Percentiles rank a stretch among this genome's conserved stretches.
Evolutionary conservation across 2,113 vertebrate genomes (phyloP).

Genomic region (Ammospiza nelsoni): DNA sequence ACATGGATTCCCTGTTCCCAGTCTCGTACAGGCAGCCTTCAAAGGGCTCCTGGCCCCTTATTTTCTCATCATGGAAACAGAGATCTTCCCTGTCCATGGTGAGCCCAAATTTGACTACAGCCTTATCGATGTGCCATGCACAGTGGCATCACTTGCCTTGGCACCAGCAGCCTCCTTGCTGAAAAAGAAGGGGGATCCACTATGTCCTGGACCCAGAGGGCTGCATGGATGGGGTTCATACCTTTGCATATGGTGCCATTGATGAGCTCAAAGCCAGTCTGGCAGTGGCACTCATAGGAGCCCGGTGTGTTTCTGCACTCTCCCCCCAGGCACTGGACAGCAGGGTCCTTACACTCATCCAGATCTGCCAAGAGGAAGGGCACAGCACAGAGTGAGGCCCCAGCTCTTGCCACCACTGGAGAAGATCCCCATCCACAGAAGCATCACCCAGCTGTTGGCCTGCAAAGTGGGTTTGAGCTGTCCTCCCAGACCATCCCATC

Average conservation of each 20-base stretch:
- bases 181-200: neutral
- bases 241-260: conserved; percentile 68
- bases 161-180: neutral
- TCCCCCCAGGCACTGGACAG: conserved; percentile 70
- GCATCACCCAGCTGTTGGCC: neutral
- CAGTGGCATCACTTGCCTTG: neutral
- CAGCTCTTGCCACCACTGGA: neutral
- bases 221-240: neutral
- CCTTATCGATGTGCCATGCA: neutral
- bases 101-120: neutral
- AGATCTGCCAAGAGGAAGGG: conserved; percentile 71
- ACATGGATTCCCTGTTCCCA: neutral
- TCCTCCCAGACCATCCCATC: neutral
- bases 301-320: conserved; percentile 80
- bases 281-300: conserved; percentile 82
- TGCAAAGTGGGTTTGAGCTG: neutral
- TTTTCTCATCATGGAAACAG: neutral
- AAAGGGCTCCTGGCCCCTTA: neutral
- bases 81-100: neutral
- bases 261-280: conserved; percentile 74
- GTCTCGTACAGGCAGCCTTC: neutral
- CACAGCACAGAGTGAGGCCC: neutral
- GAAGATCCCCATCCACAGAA: neutral
- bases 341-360: conserved; percentile 76
- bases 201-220: neutral